phyloP scores from a whole-genome alignment of 2,113 vertebrate genomes.

The Actenoides hombroni region DNA sequence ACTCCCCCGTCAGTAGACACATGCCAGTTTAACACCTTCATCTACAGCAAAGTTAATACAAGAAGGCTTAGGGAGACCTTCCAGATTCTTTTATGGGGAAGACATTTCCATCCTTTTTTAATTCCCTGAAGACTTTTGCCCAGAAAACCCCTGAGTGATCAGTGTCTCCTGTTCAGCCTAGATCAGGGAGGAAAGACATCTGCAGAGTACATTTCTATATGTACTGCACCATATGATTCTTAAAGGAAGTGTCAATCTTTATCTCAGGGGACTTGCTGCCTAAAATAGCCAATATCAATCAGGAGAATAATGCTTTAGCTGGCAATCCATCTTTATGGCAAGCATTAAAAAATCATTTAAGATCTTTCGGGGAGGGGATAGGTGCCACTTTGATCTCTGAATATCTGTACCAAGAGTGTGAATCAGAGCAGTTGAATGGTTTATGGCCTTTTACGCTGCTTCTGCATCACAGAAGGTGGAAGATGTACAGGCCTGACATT shows the following conservation, averaged over 20 bases:
- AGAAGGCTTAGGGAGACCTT: neutral
- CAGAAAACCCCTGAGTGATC: neutral
- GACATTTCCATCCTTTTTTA: neutral
- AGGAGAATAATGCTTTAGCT: neutral
- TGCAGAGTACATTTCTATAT: neutral
- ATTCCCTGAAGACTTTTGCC: neutral
- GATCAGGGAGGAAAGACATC: neutral
- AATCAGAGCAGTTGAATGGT: neutral
- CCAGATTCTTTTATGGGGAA: neutral
- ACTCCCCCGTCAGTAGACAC: constrained; percentile 62
- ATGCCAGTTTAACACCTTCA: constrained; percentile 64
- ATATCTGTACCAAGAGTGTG: neutral
- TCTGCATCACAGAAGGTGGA: neutral
- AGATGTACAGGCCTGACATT: neutral
- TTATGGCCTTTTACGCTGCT: neutral
- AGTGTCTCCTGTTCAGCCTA: neutral
- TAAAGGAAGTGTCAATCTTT: neutral
- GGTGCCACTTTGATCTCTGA: neutral
- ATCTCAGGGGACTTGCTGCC: neutral
- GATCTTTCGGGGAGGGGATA: neutral
- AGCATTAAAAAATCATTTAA: neutral
- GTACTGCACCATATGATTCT: neutral
- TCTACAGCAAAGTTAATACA: constrained; percentile 33
- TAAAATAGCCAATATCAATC: neutral
- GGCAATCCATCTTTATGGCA: neutral